Evolutionary conservation across 2,113 vertebrate species (phyloP).

Genomic region (Paracyprichromis sp.): DNA sequence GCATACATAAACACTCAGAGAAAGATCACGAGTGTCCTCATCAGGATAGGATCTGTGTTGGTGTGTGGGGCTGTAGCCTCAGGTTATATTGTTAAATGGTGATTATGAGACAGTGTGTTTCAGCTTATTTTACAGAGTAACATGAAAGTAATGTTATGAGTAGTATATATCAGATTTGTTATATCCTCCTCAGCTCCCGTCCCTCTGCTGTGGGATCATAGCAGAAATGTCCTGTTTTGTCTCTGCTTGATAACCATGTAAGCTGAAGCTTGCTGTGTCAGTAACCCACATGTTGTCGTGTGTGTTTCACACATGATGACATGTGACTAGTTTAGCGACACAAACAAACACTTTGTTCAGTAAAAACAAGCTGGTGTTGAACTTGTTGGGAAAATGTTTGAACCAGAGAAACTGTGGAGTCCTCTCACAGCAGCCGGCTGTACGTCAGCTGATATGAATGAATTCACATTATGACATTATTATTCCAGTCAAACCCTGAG

Average conservation of each 20-base stretch:
- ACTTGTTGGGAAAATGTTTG: neutral
- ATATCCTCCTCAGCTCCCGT: neutral
- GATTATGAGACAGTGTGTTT: neutral
- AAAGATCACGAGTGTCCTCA: neutral
- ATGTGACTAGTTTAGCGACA: neutral
- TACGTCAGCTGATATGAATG: neutral
- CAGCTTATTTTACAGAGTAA: neutral
- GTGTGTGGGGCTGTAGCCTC: neutral
- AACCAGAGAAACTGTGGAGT: neutral
- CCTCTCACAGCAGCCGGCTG: neutral
- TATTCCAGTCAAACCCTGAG: neutral
- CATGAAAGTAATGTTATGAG: neutral
- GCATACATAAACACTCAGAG: neutral
- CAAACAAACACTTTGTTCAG: neutral
- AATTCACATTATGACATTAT: neutral
- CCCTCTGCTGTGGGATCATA: neutral
- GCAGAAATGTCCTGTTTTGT: neutral
- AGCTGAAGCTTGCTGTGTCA: neutral
- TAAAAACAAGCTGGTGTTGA: neutral
- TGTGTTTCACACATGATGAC: neutral
- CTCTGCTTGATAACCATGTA: neutral
- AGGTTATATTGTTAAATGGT: neutral
- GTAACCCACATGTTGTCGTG: neutral
- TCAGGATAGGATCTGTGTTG: neutral
- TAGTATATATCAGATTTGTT: neutral